A percentile compares a stretch with the other conserved stretches of the same genome.
Conservation (phyloP, 1,140 invertebrate genomes). For the Euwallacea similis region DNA sequence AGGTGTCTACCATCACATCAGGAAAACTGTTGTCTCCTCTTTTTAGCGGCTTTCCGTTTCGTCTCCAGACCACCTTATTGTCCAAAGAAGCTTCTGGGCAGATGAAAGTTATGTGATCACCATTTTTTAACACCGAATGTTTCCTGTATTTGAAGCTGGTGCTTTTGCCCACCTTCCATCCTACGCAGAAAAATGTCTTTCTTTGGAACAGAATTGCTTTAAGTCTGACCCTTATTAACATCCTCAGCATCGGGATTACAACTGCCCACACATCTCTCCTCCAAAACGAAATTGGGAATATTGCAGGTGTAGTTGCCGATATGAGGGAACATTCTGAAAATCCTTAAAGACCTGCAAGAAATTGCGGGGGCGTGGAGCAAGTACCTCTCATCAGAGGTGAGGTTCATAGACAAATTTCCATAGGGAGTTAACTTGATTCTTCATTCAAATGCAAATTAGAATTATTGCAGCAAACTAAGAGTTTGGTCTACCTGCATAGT, state of each 20-base stretch:
- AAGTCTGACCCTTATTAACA: constrained; percentile 46
- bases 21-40: constrained; percentile 54
- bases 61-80: constrained; percentile 57
- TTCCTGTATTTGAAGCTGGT: constrained; percentile 57
- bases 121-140: constrained; percentile 56
- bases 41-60: constrained; percentile 53
- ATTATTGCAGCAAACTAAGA: background rate
- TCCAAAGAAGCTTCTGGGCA: constrained; percentile 58
- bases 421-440: constrained; percentile 23
- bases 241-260: constrained; percentile 52
- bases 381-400: constrained; percentile 34
- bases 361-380: constrained; percentile 47
- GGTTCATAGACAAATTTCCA: background rate
- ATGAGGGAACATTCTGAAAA: constrained; percentile 54
- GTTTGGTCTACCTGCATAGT: constrained; percentile 39
- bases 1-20: constrained; percentile 58
- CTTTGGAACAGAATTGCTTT: background rate
- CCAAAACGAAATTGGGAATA: constrained; percentile 57
- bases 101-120: constrained; percentile 56
- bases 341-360: constrained; percentile 52
- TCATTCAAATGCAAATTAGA: constrained; percentile 17
- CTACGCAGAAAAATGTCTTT: constrained; percentile 11
- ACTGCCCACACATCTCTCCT: constrained; percentile 54
- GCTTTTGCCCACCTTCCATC: constrained; percentile 53
- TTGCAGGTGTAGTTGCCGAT: constrained; percentile 55